Base-by-base conservation (phyloP, 2,888 invertebrate species). In the Zaprionus obscuricornis region DNA sequence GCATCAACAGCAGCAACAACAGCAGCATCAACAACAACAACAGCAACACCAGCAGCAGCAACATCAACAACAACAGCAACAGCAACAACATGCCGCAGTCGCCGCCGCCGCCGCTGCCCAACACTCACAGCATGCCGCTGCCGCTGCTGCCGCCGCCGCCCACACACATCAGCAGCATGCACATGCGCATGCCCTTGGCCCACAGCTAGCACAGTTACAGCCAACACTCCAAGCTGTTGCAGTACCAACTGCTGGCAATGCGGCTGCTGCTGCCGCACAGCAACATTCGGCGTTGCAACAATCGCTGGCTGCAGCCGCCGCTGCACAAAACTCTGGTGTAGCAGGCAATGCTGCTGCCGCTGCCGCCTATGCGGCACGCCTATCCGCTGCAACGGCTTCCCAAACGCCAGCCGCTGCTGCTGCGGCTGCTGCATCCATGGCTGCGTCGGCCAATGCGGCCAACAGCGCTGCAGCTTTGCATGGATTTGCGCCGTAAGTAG, bases 401-500 rank as follows among this genome's bases (percentile, higher is more conserved):
- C 83, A 69, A 50, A 62, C 79, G 56, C 92, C 93, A 93, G 95
- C 94, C 88, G 95, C 87, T 72, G 81, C 85, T 72, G 86, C 89
- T 71, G 89, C 90, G 69, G 89, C 89, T 76, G 88, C 95, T 88
- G 95, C 95, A 78, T 91, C 96, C 85, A 88, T 89, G 82, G 90
- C 90, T 62, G 90, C 89, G 72, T 88, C 90, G 92, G 96, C 90
- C 65, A 89, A 88, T 81, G 95, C 95, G 84, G 95, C 89, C 79
- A 95, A 95, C 83, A 95, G 94, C 75, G 93, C 95, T 85, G 93
- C 94, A 89, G 94, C 95, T 90, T 92, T 95, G 91, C 96, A 96
- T 93, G 96, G 96, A 89, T 97, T 96, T 92, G 94, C 97, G 91
- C 96, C 95, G 96, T 96, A 94, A 95, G 96, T 96, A 94, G 90